Conservation (phyloP, 2,888 invertebrate species). For the Augiades crinisus region DNA sequence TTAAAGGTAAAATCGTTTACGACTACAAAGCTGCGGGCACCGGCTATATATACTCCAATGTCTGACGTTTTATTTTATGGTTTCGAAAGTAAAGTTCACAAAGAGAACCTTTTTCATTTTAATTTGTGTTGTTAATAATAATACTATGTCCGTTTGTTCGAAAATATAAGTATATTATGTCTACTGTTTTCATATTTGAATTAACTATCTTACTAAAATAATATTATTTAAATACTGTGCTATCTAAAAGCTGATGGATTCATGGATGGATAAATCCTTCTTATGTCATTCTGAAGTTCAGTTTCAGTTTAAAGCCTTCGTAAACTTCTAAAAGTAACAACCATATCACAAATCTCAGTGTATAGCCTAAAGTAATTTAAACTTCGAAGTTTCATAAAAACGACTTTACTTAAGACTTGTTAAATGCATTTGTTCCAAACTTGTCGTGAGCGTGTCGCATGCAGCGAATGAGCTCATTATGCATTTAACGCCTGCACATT, state of each 20-base stretch:
- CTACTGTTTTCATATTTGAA: too few relatives aligned
- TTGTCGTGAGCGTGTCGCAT: slow-evolving; percentile 8
- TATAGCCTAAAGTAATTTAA: neutral
- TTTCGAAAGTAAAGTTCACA: neutral
- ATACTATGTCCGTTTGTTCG: too few relatives aligned
- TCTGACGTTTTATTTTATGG: neutral
- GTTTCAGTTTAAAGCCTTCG: too few relatives aligned
- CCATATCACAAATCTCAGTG: neutral
- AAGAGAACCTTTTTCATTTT: neutral
- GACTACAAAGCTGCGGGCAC: neutral
- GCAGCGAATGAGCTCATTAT: slow-evolving; percentile 6
- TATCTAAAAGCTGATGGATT: too few relatives aligned
- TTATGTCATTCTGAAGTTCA: too few relatives aligned
- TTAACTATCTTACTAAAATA: too few relatives aligned
- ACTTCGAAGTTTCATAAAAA: neutral
- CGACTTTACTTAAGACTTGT: neutral
- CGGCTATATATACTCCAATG: too few relatives aligned
- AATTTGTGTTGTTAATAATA: neutral
- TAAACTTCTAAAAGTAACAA: neutral
- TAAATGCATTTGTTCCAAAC: neutral
- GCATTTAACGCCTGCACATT: slow-evolving; percentile 28
- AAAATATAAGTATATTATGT: too few relatives aligned
- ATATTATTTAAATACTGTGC: too few relatives aligned
- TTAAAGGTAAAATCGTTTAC: neutral
- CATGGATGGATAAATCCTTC: too few relatives aligned